Evolutionary conservation across 2,888 invertebrate genomes (phyloP).

Genomic region (Stramonita haemastoma): DNA sequence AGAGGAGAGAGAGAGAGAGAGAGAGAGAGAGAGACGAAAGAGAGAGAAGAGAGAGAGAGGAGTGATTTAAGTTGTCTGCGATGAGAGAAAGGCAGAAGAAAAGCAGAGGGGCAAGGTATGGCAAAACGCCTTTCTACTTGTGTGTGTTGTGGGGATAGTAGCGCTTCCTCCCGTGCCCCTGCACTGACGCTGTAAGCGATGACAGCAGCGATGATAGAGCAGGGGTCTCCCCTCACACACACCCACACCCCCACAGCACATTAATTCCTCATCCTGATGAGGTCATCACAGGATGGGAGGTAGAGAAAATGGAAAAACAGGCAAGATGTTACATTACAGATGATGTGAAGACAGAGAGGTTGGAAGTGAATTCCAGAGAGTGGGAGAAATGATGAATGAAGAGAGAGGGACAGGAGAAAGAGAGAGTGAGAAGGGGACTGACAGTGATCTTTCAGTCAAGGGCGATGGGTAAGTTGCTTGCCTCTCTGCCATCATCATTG

Average conservation of each 20-base stretch:
- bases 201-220: constrained; percentile 25
- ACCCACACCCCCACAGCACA: constrained; percentile 9
- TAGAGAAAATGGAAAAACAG: background rate
- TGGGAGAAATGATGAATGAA: background rate
- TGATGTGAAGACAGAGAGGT: background rate
- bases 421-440: background rate
- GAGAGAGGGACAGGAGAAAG: background rate
- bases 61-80: too few species aligned
- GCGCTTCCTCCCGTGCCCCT: background rate
- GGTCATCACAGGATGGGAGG: background rate
- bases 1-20: constrained; percentile 6
- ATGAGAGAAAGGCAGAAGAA: background rate
- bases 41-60: constrained; percentile 12
- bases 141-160: background rate
- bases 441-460: background rate
- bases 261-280: constrained; percentile 35
- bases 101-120: background rate
- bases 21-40: background rate
- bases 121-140: background rate
- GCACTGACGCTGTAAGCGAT: constrained; percentile 1
- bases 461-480: background rate
- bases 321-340: background rate
- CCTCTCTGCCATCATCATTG: too few species aligned
- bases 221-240: background rate
- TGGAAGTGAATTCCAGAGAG: background rate